Conservation (phyloP, 1,140 invertebrate species). For the Diploscapter pachys region DNA sequence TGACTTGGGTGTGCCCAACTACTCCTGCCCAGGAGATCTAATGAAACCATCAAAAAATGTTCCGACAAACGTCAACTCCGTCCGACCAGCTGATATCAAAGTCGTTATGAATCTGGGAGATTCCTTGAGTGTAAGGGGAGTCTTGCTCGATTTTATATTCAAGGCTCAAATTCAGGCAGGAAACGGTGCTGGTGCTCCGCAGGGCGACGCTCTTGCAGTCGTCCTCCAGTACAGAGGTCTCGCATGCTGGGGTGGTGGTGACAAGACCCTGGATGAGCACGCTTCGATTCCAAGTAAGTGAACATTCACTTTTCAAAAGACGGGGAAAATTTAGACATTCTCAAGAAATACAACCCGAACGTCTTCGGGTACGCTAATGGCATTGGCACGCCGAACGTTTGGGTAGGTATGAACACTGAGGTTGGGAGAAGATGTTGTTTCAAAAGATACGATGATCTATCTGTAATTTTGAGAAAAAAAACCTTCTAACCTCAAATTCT, state of each 20-base stretch:
- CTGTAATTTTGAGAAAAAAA: slow-evolving; percentile 35
- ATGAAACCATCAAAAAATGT: slow-evolving; percentile 29
- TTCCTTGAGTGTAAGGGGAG: slow-evolving; percentile 65
- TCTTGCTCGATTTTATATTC: neutral
- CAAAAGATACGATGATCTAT: slow-evolving; percentile 45
- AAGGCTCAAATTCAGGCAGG: slow-evolving; percentile 62
- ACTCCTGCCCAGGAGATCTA: slow-evolving; percentile 23
- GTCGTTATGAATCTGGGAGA: slow-evolving; percentile 76
- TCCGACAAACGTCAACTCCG: slow-evolving; percentile 65
- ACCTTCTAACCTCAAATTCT: slow-evolving; percentile 54
- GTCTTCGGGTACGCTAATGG: slow-evolving; percentile 59
- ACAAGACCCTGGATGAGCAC: slow-evolving; percentile 75
- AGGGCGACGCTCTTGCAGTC: slow-evolving; percentile 69
- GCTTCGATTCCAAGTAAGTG: slow-evolving; percentile 69
- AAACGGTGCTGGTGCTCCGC: slow-evolving; percentile 70
- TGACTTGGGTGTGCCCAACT: slow-evolving; percentile 36
- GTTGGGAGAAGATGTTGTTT: slow-evolving; percentile 64
- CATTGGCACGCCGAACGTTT: slow-evolving; percentile 42
- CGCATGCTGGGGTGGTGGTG: slow-evolving; percentile 72
- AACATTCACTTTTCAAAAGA: neutral
- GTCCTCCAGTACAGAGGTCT: slow-evolving; percentile 74
- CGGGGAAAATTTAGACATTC: slow-evolving; percentile 59
- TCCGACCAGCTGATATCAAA: slow-evolving; percentile 74
- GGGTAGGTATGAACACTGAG: slow-evolving; percentile 69
- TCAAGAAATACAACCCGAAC: slow-evolving; percentile 59